Conservation (phyloP, 2,797 vertebrate genomes). For the Phylloscopus collybita region DNA sequence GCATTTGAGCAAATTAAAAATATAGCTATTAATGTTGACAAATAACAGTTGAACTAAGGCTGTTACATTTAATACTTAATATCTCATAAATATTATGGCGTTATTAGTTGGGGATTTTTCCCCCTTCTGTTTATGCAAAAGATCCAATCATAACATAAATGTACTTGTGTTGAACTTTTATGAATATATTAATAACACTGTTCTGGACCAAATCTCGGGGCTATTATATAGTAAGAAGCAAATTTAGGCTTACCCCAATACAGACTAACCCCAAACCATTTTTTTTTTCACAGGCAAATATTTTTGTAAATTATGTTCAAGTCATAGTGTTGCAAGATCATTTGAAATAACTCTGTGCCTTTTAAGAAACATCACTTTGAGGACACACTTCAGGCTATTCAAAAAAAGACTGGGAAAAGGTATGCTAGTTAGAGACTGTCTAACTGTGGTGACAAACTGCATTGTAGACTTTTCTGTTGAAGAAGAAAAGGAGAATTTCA, state of each 20-base stretch:
- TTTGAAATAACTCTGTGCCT: neutral
- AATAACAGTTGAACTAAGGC: neutral
- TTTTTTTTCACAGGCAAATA: neutral
- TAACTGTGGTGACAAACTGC: neutral
- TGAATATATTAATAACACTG: neutral
- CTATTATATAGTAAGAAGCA: neutral
- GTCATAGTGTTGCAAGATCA: neutral
- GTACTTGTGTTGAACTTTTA: fast-evolving
- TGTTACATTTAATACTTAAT: neutral
- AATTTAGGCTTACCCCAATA: neutral
- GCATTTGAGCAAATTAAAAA: neutral
- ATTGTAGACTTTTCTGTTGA: neutral
- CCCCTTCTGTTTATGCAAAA: neutral
- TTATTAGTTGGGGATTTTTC: neutral
- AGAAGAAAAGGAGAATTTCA: neutral
- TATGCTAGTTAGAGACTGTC: neutral
- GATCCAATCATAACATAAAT: neutral
- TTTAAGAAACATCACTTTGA: neutral
- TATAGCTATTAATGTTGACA: neutral
- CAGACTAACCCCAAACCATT: neutral
- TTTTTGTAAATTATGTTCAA: neutral
- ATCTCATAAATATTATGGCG: neutral
- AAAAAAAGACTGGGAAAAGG: neutral
- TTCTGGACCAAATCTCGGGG: neutral
- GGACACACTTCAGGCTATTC: neutral